These are phyloP conservation scores for Ophioninae sp. DNA, from an alignment of 2,888 invertebrate species.

Conservation along the genomic window DNA sequence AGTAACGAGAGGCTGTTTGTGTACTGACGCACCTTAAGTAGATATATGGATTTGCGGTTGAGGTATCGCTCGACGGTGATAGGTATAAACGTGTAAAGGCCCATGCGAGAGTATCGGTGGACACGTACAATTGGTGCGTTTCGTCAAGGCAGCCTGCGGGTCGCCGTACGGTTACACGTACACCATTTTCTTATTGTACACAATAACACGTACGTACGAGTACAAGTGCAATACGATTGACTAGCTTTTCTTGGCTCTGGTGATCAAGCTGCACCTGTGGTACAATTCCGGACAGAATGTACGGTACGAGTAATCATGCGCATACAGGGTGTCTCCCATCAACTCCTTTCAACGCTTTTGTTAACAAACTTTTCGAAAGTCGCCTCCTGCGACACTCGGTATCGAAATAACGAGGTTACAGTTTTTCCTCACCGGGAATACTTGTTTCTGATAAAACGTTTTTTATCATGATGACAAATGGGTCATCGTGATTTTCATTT, in stretches of 20 bases:
- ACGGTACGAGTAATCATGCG: neutral
- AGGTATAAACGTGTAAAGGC: neutral
- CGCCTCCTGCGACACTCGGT: too few species aligned
- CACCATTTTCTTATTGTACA: slow-evolving; percentile 15
- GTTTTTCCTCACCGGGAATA: too few species aligned
- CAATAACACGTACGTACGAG: slow-evolving; percentile 6
- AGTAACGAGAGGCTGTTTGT: slow-evolving; percentile 48
- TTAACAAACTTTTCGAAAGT: too few species aligned
- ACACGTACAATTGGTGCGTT: slow-evolving; percentile 31
- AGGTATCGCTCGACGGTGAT: slow-evolving; percentile 11
- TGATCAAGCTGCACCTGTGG: slow-evolving; percentile 58
- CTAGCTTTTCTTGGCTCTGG: slow-evolving; percentile 37
- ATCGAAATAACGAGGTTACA: too few species aligned
- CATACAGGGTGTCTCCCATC: neutral
- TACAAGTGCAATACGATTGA: slow-evolving; percentile 26
- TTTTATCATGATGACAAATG: too few species aligned
- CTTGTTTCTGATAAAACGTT: too few species aligned
- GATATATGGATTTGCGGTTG: slow-evolving; percentile 35
- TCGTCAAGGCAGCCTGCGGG: slow-evolving; percentile 55
- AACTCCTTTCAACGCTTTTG: too few species aligned
- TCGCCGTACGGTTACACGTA: slow-evolving; percentile 39
- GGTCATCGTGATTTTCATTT: too few species aligned
- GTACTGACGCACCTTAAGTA: slow-evolving; percentile 58
- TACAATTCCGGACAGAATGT: slow-evolving; percentile 40
- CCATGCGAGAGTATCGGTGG: neutral